Base-by-base conservation (phyloP, 2,888 invertebrate species). In the Drosophila koepferae region DNA sequence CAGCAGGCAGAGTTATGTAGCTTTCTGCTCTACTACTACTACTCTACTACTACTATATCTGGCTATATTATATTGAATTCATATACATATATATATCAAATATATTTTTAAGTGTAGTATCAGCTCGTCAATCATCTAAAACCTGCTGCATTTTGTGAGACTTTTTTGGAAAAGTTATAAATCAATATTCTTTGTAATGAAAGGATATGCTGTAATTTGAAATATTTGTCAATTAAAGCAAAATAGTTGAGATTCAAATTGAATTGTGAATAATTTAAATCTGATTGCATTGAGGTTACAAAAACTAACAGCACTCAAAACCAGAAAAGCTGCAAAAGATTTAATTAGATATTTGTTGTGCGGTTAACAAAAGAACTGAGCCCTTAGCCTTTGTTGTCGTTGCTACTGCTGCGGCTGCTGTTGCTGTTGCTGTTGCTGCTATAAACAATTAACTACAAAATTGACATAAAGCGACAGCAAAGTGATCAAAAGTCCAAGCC, bases 401-500 rank as follows among this genome's bases (percentile, higher is more conserved):
- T 46, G 51, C 40, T 48, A 65, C 62, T 66, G 31, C 34, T 34
- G 31, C n/a, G 9, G 16, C 58, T 28, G 56, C 63, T 44, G 4
- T 20, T n/a, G n/a, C n/a, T n/a, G n/a, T 20, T 23, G 46, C 23
- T 16, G 23, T 23, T 43, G 43, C 43, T 65, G 64, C 67, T 20
- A 68, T 79, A 66, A 73, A 71, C 79, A 81, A 74, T 84, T 83
- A 80, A 83, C 83, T 72, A 66, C 69, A 76, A 82, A 74, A 62
- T 70, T 58, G 16, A 2, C 43, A 43, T 43, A 23, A 23, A 46
- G 16, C 46, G 46, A 53, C n/a, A 44, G 23, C 20, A 31, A 68
- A 64, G 28, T 75, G 74, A 34, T 20, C 46, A 38, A 31, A 23
- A 16, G 28, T 54, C 9, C 28, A 6, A 31, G 43, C 16, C 16